Percentiles rank a stretch among this genome's conserved stretches.
Conservation (phyloP, 2,797 vertebrate genomes). For the Esox masquinongy region DNA sequence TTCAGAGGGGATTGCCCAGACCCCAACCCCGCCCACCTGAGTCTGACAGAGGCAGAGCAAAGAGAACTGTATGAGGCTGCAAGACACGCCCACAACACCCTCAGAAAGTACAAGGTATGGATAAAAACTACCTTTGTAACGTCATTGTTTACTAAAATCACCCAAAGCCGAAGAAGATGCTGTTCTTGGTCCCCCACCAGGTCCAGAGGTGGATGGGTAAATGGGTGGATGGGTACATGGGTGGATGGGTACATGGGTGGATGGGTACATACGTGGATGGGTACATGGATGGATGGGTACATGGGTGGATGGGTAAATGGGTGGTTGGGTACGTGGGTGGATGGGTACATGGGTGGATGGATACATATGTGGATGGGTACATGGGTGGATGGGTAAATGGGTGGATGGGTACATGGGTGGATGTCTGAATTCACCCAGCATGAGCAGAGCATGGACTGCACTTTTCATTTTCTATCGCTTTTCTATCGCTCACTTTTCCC, state of each 20-base stretch:
- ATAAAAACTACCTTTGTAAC: conserved; percentile 21
- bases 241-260: no score
- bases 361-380: no score
- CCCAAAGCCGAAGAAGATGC: background rate
- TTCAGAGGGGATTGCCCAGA: conserved; percentile 90
- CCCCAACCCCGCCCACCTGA: conserved; percentile 86
- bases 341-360: no score
- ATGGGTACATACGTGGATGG: no score
- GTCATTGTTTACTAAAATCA: background rate
- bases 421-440: background rate
- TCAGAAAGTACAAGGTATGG: conserved; percentile 95
- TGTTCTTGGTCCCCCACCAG: no score
- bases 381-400: no score
- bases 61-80: conserved; percentile 95
- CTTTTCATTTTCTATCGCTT: conserved; percentile 39
- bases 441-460: conserved; percentile 49
- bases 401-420: background rate
- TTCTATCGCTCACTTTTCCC: conserved; percentile 32
- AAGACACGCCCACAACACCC: conserved; percentile 91
- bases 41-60: conserved; percentile 93
- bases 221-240: no score
- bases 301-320: no score
- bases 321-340: no score
- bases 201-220: no score
- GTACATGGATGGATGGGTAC: no score